A percentile compares a stretch with the other conserved stretches of the same genome.
phyloP scores from a whole-genome alignment of 2,797 vertebrate genomes.

The Micropoecilia bifurca region DNA sequence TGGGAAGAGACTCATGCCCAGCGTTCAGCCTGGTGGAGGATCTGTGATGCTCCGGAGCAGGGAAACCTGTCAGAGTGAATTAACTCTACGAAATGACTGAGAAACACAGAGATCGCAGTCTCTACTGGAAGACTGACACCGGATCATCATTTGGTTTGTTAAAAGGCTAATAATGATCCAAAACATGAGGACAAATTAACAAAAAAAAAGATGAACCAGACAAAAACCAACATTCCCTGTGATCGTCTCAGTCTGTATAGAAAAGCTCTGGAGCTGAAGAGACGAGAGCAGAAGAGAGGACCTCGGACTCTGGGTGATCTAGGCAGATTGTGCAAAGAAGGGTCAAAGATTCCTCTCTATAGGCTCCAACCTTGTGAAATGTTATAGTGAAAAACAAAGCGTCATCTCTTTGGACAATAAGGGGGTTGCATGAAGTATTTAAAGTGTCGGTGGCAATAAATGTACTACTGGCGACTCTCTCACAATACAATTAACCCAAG shows the following conservation, averaged over 20 bases:
- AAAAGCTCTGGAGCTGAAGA: neutral
- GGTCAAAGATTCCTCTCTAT: constrained; percentile 5
- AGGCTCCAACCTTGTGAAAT: neutral
- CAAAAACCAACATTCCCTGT: neutral
- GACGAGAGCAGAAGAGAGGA: neutral
- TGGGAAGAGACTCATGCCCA: neutral
- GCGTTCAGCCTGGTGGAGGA: neutral
- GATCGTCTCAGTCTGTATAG: neutral
- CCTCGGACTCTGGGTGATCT: neutral
- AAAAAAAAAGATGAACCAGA: neutral
- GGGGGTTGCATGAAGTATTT: neutral
- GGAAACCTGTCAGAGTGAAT: neutral
- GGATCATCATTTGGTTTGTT: neutral
- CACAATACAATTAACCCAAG: neutral
- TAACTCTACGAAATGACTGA: neutral
- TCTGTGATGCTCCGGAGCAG: neutral
- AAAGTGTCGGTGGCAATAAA: neutral
- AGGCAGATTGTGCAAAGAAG: constrained; percentile 3
- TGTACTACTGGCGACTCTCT: neutral
- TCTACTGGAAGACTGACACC: neutral
- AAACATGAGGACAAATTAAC: neutral
- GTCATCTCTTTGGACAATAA: neutral
- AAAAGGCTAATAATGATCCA: neutral
- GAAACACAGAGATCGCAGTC: neutral
- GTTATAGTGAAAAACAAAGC: neutral